These are phyloP conservation scores for Neosalanx taihuensis DNA, from an alignment of 2,797 vertebrate genomes.

Conservation along the genomic window DNA sequence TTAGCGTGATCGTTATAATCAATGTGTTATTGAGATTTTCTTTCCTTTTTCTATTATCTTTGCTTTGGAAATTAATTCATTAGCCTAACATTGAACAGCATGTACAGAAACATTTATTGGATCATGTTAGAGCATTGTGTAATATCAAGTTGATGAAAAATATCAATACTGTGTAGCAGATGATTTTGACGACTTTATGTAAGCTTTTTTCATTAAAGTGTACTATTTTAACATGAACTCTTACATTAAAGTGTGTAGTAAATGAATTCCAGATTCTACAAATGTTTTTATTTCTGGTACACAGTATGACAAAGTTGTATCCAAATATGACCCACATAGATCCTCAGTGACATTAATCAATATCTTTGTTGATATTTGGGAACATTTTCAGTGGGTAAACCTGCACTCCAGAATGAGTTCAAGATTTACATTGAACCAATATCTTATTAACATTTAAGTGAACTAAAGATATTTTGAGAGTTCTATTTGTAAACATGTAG, in stretches of 20 bases:
- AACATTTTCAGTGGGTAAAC: too few species aligned
- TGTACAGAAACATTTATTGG: constrained; percentile 59
- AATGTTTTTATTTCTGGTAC: too few species aligned
- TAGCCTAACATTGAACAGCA: constrained; percentile 56
- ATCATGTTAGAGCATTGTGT: constrained; percentile 62
- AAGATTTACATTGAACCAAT: too few species aligned
- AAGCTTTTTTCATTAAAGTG: constrained; percentile 70
- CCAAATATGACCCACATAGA: too few species aligned
- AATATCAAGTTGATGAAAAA: constrained; percentile 19
- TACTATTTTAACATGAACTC: constrained; percentile 69
- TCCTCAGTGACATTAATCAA: too few species aligned
- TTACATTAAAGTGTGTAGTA: constrained; percentile 70
- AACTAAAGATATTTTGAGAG: too few species aligned
- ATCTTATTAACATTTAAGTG: too few species aligned
- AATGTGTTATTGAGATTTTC: constrained; percentile 53
- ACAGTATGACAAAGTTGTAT: too few species aligned
- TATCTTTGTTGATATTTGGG: too few species aligned
- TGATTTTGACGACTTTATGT: constrained; percentile 53
- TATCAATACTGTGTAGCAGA: constrained; percentile 68
- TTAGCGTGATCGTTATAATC: constrained; percentile 49
- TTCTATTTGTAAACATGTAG: too few species aligned
- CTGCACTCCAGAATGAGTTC: too few species aligned
- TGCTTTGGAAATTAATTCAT: constrained; percentile 54
- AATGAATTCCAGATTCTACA: constrained; percentile 15
- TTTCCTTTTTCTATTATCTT: constrained; percentile 53